Base-by-base conservation (phyloP, 2,113 vertebrate genomes). In the Sialia sialis region DNA sequence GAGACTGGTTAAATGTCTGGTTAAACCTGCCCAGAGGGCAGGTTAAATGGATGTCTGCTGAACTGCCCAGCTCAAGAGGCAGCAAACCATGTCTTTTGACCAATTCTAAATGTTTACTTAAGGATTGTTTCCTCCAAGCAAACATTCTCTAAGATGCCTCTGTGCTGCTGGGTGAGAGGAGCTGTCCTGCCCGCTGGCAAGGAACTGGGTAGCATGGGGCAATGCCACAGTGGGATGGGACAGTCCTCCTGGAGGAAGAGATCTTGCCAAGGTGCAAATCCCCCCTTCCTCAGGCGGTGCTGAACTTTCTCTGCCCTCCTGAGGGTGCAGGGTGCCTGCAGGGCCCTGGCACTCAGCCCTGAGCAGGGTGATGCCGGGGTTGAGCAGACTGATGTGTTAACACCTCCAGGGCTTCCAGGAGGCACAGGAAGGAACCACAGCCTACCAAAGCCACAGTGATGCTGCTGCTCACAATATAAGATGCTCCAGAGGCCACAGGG, bases 111-210 rank as follows among this genome's bases (percentile, higher is more conserved):
- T 11, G 4, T 81, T 77, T 84, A 17, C 26, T n/a, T 87, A 54
- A 74, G 56, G 17, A 34, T 14, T 1, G 0, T 34, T 84, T 89
- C 43, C 46, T 46, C 17, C 29, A 56, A 64, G 26, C 36, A 90
- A n/a, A 6, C 4, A 0, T 69, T 66, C 39, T 16, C 49, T n/a
- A 19, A 48, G 1, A 0, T 20, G 19, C 32, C 13, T 75, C 43
- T 4, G 1, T 44, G 70, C 60, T 34, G 26, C 23, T 6, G 5
- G 36, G 20, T 39, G 64, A 4, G 8, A 70, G 0, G 2, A 9
- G 46, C 30, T 32, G 23, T 64, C n/a, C 1, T 29, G 20, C 46
- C n/a, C 0, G 0, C 44, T 0, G 1, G 25, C 1, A 4, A 75
- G 66, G 59, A 55, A 23, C 46, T 0, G 0, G 48, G 5, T 3